Percentiles rank a stretch among this genome's conserved stretches.
phyloP scores from a whole-genome alignment of 2,797 vertebrate genomes.

The Typhlichthys eigenmanni region DNA sequence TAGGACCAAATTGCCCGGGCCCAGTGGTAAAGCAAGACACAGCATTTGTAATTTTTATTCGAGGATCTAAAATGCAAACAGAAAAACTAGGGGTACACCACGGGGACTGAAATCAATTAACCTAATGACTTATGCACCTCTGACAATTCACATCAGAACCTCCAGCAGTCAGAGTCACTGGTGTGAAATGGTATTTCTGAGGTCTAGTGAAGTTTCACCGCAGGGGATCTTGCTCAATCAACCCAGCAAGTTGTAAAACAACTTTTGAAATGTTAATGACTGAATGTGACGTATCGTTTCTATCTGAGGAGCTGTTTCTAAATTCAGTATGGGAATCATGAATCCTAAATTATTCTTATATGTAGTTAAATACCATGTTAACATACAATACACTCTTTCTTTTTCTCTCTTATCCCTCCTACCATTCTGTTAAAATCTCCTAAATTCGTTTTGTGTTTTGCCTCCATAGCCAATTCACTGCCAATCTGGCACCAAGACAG shows the following conservation, averaged over 20 bases:
- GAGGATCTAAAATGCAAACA: not conserved
- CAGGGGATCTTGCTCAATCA: not conserved
- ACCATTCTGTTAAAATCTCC: not conserved
- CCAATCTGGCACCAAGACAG: slow-evolving; percentile 4
- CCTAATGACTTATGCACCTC: slow-evolving; percentile 5
- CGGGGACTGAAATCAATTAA: slow-evolving; percentile 23
- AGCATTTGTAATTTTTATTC: slow-evolving; percentile 14
- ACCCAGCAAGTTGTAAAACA: slow-evolving; percentile 2
- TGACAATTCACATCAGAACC: slow-evolving; percentile 1
- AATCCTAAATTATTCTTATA: not conserved
- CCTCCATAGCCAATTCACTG: not conserved
- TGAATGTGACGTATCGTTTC: not conserved
- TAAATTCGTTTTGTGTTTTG: not conserved
- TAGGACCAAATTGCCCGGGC: slow-evolving; percentile 14
- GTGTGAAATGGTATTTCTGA: slow-evolving; percentile 3
- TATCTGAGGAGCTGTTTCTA: not conserved
- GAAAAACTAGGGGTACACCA: slow-evolving; percentile 3
- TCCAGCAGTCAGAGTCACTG: not conserved
- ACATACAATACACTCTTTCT: not conserved
- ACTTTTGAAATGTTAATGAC: slow-evolving; percentile 1
- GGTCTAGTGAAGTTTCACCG: slow-evolving; percentile 1
- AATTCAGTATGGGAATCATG: not conserved
- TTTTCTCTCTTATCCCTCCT: not conserved
- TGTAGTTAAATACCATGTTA: no score
- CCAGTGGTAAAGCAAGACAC: slow-evolving; percentile 11